Evolutionary conservation across 30 jellyfish, hydroid and myxozoan genomes (phyloP).

Genomic region (Catostylus mosaicus): DNA sequence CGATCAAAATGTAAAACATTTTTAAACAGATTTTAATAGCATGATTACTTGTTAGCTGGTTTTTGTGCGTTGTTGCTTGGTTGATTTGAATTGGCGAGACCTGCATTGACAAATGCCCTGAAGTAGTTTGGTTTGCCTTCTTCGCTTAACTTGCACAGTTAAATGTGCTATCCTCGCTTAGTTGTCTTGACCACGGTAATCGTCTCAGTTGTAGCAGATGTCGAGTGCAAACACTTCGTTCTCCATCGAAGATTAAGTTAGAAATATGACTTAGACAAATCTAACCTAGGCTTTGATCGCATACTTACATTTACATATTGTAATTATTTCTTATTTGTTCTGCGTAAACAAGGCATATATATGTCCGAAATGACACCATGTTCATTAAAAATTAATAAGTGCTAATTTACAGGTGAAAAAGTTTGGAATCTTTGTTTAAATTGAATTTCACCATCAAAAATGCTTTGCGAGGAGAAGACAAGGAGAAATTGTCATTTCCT

Average conservation of each 20-base stretch:
- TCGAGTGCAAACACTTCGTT: neutral
- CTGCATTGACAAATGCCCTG: no score
- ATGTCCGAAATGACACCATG: neutral
- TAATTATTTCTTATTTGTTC: neutral
- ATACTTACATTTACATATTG: neutral
- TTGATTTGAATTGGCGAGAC: no score
- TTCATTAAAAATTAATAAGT: neutral
- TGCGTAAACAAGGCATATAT: neutral
- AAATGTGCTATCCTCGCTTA: neutral
- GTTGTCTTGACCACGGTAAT: neutral
- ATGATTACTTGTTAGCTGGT: no score
- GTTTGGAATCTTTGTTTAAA: no score
- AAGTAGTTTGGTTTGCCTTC: no score
- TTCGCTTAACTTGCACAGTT: no score
- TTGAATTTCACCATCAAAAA: no score
- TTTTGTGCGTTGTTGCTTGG: no score
- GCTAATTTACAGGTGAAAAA: neutral
- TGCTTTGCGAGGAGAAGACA: no score
- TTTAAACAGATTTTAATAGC: no score
- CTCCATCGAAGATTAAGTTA: neutral
- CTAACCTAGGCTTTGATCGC: conserved; percentile 1
- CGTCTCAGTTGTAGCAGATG: conserved; percentile 3
- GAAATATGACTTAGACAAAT: neutral
- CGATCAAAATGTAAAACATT: no score
- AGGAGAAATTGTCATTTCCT: no score